A percentile compares a stretch with the other conserved stretches of the same genome.
Evolutionary conservation across 2,113 vertebrate species (phyloP).

Genomic region (Dipodomys spectabilis): DNA sequence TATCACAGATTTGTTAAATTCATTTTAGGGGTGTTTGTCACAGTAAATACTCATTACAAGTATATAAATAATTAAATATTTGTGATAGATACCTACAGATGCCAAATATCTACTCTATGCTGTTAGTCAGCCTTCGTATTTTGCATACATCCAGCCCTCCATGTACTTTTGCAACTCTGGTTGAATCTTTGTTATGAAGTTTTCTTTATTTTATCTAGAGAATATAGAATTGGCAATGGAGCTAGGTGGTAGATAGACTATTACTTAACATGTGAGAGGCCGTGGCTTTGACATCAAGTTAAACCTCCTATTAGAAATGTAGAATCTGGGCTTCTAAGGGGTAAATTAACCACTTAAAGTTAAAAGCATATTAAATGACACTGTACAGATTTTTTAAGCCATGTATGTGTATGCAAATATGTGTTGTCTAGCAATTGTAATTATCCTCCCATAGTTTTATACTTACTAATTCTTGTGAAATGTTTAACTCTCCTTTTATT

Average conservation of each 20-base stretch:
- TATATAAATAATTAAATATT: not conserved
- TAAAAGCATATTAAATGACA: not conserved
- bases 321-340: not conserved
- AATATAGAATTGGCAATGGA: not conserved
- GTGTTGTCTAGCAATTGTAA: not conserved
- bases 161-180: not conserved
- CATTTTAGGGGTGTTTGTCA: slow-evolving; percentile 42
- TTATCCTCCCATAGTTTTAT: not conserved
- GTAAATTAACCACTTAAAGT: not conserved
- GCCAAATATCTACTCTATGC: not conserved
- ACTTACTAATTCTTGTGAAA: slow-evolving; percentile 34
- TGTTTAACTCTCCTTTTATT: not conserved
- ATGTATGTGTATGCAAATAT: not conserved
- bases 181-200: slow-evolving; percentile 18
- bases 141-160: too few species aligned
- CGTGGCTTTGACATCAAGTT: not conserved
- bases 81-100: not conserved
- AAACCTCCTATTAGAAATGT: not conserved
- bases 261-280: too few species aligned
- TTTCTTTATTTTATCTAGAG: not conserved
- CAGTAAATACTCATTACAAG: not conserved
- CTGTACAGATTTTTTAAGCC: not conserved
- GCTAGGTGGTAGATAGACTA: not conserved
- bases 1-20: not conserved
- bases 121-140: not conserved